Evolutionary conservation across 2,113 vertebrate species (phyloP).

Genomic region (Phoxinus phoxinus): DNA sequence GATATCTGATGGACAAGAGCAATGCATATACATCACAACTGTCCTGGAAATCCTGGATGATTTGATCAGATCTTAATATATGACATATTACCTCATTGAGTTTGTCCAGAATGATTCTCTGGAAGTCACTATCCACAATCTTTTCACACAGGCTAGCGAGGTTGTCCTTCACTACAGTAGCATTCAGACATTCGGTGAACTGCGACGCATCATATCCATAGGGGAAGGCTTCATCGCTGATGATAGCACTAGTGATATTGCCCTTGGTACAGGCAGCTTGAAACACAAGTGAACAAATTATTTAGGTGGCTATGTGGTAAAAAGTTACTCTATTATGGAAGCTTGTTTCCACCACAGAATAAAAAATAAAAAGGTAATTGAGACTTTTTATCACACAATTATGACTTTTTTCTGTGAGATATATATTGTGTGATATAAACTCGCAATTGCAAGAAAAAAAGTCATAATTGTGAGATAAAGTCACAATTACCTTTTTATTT

Average conservation of each 20-base stretch:
- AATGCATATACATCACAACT: conserved; percentile 1
- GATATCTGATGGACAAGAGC: conserved; percentile 47
- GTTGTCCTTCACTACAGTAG: conserved; percentile 45
- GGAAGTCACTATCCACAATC: conserved; percentile 45
- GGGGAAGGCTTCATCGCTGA: conserved; percentile 51
- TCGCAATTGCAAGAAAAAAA: no score
- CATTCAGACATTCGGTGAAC: conserved; percentile 52
- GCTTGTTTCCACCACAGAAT: no score
- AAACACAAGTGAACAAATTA: conserved; percentile 7
- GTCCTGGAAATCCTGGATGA: not conserved
- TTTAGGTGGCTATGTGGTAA: not conserved
- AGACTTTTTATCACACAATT: no score
- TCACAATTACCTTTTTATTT: no score
- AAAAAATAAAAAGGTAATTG: no score
- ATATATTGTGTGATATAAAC: no score
- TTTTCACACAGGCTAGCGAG: conserved; percentile 55
- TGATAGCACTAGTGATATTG: conserved; percentile 47
- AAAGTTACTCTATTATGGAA: not conserved
- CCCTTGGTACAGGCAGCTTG: conserved; percentile 17
- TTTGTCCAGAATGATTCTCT: conserved; percentile 51
- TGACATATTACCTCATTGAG: conserved; percentile 55
- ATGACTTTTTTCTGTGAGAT: no score
- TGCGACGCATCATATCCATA: conserved; percentile 35
- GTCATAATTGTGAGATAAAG: no score
- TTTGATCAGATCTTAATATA: not conserved